Percentiles rank a stretch among this genome's conserved stretches.
Evolutionary conservation across 2,797 vertebrate genomes (phyloP).

Genomic region (Loriculus beryllinus): DNA sequence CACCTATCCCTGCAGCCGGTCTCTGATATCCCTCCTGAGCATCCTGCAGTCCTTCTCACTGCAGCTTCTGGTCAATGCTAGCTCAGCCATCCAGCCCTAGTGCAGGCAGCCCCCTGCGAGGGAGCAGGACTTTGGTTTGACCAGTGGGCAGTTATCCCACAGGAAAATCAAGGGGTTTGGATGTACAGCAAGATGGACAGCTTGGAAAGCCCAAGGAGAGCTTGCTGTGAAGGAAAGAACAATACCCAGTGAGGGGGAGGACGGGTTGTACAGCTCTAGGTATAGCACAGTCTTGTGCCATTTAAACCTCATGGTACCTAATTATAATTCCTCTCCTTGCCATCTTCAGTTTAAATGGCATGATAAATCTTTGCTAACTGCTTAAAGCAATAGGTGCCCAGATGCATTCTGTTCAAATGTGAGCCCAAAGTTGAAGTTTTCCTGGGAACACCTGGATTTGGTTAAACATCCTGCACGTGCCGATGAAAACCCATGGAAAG

Average conservation of each 20-base stretch:
- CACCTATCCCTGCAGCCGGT: background rate
- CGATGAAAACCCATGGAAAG: background rate
- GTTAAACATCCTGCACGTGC: background rate
- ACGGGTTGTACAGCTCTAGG: background rate
- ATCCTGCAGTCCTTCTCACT: background rate
- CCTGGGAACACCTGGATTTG: background rate
- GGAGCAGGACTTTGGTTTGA: background rate
- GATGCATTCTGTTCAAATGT: background rate
- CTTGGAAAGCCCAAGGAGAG: background rate
- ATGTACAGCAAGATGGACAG: background rate
- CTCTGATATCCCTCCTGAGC: background rate
- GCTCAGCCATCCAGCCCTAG: background rate
- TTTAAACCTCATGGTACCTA: background rate
- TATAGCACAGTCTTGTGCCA: background rate
- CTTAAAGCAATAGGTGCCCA: background rate
- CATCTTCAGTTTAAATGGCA: background rate
- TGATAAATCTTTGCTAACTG: background rate
- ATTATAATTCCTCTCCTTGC: background rate
- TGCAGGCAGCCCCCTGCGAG: background rate
- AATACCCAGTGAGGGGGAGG: background rate
- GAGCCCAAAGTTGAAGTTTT: background rate
- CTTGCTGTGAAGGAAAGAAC: background rate
- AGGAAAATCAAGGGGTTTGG: background rate
- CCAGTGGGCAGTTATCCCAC: background rate
- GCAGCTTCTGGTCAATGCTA: background rate